These are phyloP conservation scores for Coracopsis vasa DNA, from an alignment of 2,113 vertebrate species.

Conservation along the genomic window DNA sequence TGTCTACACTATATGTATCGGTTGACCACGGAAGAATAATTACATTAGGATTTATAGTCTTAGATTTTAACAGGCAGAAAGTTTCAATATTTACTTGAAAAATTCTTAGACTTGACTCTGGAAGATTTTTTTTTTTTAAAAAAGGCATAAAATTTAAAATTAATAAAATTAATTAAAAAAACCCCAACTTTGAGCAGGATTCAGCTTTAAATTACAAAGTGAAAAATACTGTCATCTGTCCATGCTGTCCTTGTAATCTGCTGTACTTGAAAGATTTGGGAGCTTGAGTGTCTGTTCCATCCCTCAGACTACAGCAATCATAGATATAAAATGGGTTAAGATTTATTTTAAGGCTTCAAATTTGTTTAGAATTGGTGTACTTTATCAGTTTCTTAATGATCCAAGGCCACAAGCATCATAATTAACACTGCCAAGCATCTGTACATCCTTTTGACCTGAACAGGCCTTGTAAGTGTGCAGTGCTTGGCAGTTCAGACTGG, in stretches of 20 bases:
- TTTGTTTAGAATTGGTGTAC: background rate
- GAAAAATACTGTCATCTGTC: background rate
- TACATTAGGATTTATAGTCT: background rate
- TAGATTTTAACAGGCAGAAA: background rate
- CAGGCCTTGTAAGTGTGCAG: background rate
- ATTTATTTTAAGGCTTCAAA: background rate
- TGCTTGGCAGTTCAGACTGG: background rate
- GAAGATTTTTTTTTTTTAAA: background rate
- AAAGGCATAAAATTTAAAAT: background rate
- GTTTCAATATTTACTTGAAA: background rate
- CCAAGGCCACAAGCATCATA: background rate
- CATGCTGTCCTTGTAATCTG: rapidly evolving
- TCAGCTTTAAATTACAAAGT: background rate
- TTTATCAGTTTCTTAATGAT: background rate
- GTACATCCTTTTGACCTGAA: background rate
- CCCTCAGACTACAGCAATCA: background rate
- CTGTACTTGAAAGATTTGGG: background rate
- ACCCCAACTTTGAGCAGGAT: background rate
- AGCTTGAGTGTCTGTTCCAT: background rate
- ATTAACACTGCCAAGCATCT: background rate
- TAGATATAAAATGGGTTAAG: background rate
- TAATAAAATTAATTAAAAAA: background rate
- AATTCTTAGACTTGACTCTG: background rate
- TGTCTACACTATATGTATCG: background rate
- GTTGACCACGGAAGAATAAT: background rate